Percentiles rank a stretch among this genome's conserved stretches.
Evolutionary conservation across 2,797 vertebrate species (phyloP).

Genomic region (Amphiprion clarkii): DNA sequence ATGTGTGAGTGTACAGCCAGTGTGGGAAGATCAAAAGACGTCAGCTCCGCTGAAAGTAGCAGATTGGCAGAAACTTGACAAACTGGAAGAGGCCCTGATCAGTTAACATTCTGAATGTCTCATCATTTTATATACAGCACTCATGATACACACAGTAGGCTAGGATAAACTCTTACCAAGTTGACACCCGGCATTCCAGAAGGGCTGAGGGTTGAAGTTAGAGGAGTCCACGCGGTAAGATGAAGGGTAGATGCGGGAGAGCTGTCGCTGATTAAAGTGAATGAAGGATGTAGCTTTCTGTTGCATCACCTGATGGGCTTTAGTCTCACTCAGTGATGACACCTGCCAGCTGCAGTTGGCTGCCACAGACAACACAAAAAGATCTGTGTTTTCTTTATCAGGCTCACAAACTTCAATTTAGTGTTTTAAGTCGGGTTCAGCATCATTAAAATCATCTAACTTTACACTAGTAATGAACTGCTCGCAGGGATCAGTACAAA

Average conservation of each 20-base stretch:
- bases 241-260: constrained; percentile 96
- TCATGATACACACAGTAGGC: too few relatives aligned
- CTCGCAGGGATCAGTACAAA: not conserved
- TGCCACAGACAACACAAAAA: constrained; percentile 40
- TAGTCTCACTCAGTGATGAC: constrained; percentile 96
- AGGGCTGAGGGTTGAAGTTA: constrained; percentile 98
- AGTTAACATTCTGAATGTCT: not conserved
- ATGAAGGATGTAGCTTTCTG: constrained; percentile 91
- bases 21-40: not conserved
- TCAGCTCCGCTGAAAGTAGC: not conserved
- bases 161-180: constrained; percentile 84
- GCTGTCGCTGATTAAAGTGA: constrained; percentile 95
- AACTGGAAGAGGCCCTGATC: not conserved
- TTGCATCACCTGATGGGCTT: constrained; percentile 96
- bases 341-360: constrained; percentile 95
- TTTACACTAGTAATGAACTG: too few relatives aligned
- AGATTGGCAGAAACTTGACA: not conserved
- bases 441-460: not conserved
- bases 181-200: constrained; percentile 97
- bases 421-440: not conserved
- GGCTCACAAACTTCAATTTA: not conserved
- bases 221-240: constrained; percentile 97
- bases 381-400: not conserved
- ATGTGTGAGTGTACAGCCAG: not conserved
- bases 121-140: not conserved